Evolutionary conservation across 2,888 invertebrate genomes (phyloP), one percentile per base, ranked within the genome.

Genomic region (Harpagoxenus sublaevis): DNA sequence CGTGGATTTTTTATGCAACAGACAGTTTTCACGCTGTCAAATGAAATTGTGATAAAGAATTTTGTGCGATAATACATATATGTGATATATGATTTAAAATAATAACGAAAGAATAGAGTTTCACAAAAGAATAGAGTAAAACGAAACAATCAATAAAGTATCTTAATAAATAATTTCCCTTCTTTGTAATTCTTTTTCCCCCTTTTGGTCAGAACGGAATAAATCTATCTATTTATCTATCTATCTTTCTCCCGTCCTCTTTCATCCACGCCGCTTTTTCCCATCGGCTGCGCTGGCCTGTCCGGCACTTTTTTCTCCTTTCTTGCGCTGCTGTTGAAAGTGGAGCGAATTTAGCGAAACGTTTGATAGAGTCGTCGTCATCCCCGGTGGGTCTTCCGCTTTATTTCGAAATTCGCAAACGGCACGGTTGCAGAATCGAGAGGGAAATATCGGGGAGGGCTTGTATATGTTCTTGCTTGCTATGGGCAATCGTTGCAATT

Each of bases 331-430:
- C 35, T 23, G 71, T 73, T 39, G 73, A 39, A 79, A 79, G 48
- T 71, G 70, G 60, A 79, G 60, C 79, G 57, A 71, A 71, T 79
- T 79, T 35, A 45, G 79, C 71, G 79, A 48, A 79, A 60, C 48
- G 60, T 48, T 79, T 79, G 79, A 79, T 73, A 60, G 79, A 79
- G 79, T 71, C 79, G 23, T 79, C 71, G 42, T 78, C 78, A n/a
- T 55, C 35, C 15, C 28, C 57, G 18, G 3, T 39, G 35, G 35
- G 35, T 78, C 77, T 68, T 42, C 9, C 78, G 12, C 23, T 78
- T 78, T 78, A 78, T 78, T 78, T 55, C 42, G 53, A 68, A 78
- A 79, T 71, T 79, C 48, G 60, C 57, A n/a, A 79, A 71, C 9
- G 45, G 45, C 31, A 35, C 70, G 31, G 3, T 12, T 15, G 51